These are phyloP conservation scores for Amblyjoppa proteus DNA, from an alignment of 2,888 invertebrate species.

Conservation along the genomic window DNA sequence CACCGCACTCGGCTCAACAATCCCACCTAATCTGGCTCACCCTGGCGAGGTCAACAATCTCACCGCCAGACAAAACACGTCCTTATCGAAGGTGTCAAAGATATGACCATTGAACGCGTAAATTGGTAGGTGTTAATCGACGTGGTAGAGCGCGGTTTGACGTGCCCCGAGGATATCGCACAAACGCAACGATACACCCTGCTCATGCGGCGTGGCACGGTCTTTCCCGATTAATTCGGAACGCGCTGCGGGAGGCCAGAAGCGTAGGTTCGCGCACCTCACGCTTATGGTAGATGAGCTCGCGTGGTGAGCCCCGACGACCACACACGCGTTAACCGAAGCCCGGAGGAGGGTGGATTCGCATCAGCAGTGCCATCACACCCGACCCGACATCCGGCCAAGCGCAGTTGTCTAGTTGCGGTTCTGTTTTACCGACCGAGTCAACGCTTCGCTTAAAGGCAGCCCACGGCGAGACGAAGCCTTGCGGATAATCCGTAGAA, in stretches of 20 bases:
- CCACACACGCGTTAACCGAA: constrained; percentile 41
- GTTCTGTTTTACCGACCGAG: constrained; percentile 56
- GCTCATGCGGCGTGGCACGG: constrained; percentile 53
- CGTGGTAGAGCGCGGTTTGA: constrained; percentile 57
- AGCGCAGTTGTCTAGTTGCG: constrained; percentile 34
- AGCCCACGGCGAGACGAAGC: constrained; percentile 48
- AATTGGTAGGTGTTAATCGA: constrained; percentile 41
- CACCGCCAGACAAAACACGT: background rate
- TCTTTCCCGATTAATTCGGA: constrained; percentile 66
- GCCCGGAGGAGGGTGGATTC: constrained; percentile 40
- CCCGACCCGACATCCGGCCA: constrained; percentile 39
- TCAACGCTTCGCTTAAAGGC: constrained; percentile 37
- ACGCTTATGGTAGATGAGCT: constrained; percentile 52
- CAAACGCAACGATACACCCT: constrained; percentile 34
- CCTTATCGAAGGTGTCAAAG: background rate
- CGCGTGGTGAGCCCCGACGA: constrained; percentile 58
- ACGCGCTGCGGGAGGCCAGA: constrained; percentile 44
- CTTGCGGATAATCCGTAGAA: constrained; percentile 42
- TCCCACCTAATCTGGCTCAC: background rate
- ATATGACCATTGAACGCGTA: constrained; percentile 20
- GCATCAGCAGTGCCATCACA: constrained; percentile 33
- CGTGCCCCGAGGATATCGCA: constrained; percentile 44
- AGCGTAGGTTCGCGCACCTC: constrained; percentile 46
- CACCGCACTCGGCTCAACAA: background rate
- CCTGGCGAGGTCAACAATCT: background rate